Evolutionary conservation across 2,797 vertebrate genomes (phyloP), one percentile per base, ranked within the genome.

Genomic region (Hephaestus fuliginosus): DNA sequence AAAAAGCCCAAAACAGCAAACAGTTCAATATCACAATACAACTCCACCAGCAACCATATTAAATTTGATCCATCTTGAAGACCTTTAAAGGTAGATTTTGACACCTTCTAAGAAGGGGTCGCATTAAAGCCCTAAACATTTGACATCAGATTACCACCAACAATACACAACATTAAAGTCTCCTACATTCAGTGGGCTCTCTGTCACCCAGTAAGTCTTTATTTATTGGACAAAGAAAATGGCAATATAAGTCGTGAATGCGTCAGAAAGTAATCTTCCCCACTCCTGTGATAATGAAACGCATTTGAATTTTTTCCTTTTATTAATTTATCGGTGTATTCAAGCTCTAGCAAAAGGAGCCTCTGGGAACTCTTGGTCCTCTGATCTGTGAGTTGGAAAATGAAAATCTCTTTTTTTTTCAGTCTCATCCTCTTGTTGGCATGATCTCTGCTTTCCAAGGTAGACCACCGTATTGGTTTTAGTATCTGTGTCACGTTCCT

Each of bases 401-500:
- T 72, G 0, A 25, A 63, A 56, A 65, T 46, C 30, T 20, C 2
- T 25, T 1, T 17, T 71, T 52, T 67, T 28, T 28, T 3, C 41
- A 9, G 22, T 60, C 44, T 20, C 20, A 14, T 69, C 30, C 51
- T 55, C 4, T 28, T 30, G 36, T 80, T 76, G 49, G 66, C 51
- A 43, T 28, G 18, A 41, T 57, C 28, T 57, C 69, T 78, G 67
- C n/a, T n/a, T n/a, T n/a, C n/a, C n/a, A n/a, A n/a, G n/a, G n/a
- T 25, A 57, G 71, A 76, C 58, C 46, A 76, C 30, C 48, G 57
- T 46, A 20, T 61, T 74, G 6, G 33, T 78, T 81, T 85, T 69
- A 52, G 66, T 74, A 77, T 68, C 60, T 75, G 60, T 64, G 57
- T 86, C 81, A 89, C 70, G 28, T 91, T 46, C 30, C 8, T 25